Conservation (phyloP, 35 echinoderm and acorn worm genomes). For the Diadema setosum region DNA sequence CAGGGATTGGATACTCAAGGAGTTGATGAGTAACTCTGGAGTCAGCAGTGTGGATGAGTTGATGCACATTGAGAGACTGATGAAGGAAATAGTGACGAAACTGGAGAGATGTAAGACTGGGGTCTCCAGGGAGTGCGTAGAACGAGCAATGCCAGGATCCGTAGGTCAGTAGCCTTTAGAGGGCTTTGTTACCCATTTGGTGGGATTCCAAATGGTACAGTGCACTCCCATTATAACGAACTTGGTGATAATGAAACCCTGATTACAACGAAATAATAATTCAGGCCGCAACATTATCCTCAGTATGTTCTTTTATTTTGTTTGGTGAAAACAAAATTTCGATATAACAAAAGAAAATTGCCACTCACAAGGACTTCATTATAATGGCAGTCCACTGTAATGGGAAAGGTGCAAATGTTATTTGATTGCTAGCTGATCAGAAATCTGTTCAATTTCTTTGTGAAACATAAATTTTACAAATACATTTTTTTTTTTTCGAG, state of each 20-base stretch:
- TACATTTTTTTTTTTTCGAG: too few relatives aligned
- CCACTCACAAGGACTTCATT: not conserved
- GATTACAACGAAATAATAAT: too few relatives aligned
- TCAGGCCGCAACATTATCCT: not conserved
- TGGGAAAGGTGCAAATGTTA: too few relatives aligned
- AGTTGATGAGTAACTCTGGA: not conserved
- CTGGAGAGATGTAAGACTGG: not conserved
- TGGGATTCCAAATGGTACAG: too few relatives aligned
- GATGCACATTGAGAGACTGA: not conserved
- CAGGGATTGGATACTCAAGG: not conserved
- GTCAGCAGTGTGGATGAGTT: not conserved
- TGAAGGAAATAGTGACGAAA: not conserved
- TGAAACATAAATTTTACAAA: too few relatives aligned
- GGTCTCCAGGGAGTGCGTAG: not conserved
- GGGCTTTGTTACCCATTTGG: not conserved
- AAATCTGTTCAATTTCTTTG: too few relatives aligned
- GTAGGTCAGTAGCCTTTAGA: not conserved
- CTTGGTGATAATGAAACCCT: too few relatives aligned
- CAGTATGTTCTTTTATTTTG: not conserved
- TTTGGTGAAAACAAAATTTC: too few relatives aligned
- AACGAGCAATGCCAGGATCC: not conserved
- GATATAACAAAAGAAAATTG: too few relatives aligned
- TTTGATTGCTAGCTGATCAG: too few relatives aligned
- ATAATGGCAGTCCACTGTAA: too few relatives aligned
- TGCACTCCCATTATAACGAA: too few relatives aligned